Conservation (phyloP, 1,140 invertebrate species). For the Lithobius niger region DNA sequence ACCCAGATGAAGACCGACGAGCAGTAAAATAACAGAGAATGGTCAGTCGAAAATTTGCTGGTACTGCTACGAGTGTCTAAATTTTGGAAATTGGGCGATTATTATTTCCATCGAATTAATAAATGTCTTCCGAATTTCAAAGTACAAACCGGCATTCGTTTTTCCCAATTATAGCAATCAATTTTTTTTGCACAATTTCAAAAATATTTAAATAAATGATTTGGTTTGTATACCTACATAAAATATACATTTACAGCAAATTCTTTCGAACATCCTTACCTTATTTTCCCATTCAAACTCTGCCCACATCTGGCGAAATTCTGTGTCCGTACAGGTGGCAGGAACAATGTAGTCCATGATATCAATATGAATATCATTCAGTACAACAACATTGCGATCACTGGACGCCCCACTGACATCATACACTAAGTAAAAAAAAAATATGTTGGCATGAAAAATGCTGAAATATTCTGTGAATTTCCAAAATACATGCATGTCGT, state of each 20-base stretch:
- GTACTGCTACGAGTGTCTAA: too few relatives aligned
- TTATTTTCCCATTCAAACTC: constrained; percentile 99
- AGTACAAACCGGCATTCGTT: too few relatives aligned
- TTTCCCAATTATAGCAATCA: background rate
- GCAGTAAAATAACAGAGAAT: too few relatives aligned
- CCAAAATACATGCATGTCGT: too few relatives aligned
- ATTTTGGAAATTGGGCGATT: too few relatives aligned
- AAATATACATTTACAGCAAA: background rate
- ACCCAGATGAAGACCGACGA: too few relatives aligned
- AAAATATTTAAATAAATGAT: background rate
- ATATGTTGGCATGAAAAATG: too few relatives aligned
- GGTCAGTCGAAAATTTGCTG: too few relatives aligned
- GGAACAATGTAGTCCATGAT: constrained; percentile 99
- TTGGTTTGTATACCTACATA: background rate
- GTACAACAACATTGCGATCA: constrained; percentile 90
- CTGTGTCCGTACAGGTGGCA: constrained; percentile 82
- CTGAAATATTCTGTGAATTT: too few relatives aligned
- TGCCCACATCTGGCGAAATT: constrained; percentile 98
- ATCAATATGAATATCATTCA: constrained; percentile 99
- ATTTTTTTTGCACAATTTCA: constrained; percentile 4
- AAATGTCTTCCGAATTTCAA: too few relatives aligned
- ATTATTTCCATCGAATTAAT: too few relatives aligned
- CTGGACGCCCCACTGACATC: constrained; percentile 85
- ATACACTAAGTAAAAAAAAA: constrained; percentile 52
- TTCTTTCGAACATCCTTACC: constrained; percentile 33